A percentile compares a stretch with the other conserved stretches of the same genome.
Evolutionary conservation across 1,140 invertebrate species (phyloP).

Genomic region (Ips nitidus): DNA sequence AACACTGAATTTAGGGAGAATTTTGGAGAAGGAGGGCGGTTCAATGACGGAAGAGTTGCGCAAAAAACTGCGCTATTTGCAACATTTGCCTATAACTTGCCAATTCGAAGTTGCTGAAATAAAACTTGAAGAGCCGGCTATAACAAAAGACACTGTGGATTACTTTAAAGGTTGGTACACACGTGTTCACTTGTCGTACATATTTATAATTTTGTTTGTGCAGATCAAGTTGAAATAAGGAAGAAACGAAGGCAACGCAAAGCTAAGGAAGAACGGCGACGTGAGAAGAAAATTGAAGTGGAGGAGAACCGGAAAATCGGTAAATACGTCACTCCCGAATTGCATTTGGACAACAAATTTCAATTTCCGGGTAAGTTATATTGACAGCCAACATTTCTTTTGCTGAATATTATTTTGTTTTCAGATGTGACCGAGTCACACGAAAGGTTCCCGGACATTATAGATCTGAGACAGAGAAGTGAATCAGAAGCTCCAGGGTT

Average conservation of each 20-base stretch:
- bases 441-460: conserved; percentile 62
- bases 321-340: conserved; percentile 58
- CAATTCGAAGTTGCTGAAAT: conserved; percentile 90
- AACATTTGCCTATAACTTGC: conserved; percentile 87
- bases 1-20: conserved; percentile 41
- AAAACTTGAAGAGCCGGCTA: conserved; percentile 69
- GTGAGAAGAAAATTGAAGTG: conserved; percentile 70
- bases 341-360: conserved; percentile 62
- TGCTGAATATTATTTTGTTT: conserved; percentile 42
- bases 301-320: conserved; percentile 73
- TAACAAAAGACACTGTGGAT: conserved; percentile 67
- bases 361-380: conserved; percentile 62
- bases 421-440: conserved; percentile 56
- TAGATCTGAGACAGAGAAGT: conserved; percentile 29
- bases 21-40: conserved; percentile 82
- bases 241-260: conserved; percentile 63
- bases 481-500: conserved; percentile 35
- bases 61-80: conserved; percentile 76
- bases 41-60: conserved; percentile 81
- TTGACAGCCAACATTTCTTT: conserved; percentile 45
- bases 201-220: background rate
- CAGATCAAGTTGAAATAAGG: conserved; percentile 68
- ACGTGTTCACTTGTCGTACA: background rate
- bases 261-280: conserved; percentile 67
- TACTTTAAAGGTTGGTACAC: conserved; percentile 63